Base-by-base conservation (phyloP, 2,797 vertebrate species). In the Otolemur crassicaudatus region DNA sequence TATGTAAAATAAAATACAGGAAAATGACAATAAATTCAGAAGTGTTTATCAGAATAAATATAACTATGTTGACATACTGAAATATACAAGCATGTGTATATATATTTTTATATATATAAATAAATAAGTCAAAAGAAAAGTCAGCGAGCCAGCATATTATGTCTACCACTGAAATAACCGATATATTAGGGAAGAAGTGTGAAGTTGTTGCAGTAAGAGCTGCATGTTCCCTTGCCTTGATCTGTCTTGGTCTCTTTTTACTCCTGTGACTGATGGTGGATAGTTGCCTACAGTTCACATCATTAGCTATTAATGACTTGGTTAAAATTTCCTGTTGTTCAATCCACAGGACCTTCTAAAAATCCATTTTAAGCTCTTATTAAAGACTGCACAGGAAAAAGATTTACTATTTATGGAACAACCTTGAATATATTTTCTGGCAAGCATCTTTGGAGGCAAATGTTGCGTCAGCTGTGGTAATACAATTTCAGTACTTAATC, bases 341-440 rank as follows among this genome's bases (percentile, higher is more conserved):
- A 11, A 19, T 7, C 25, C 79, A 91, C 82, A 69, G 53, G 40
- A 85, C 76, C 96, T 87, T 96, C 96, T 94, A 97, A 97, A 97
- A 97, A 96, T 79, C 87, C 95, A 97, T 98, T 98, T 97, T 96
- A 92, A 97, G 91, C 46, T 95, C 0, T 4, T 95, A 67, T 97
- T 98, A 97, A 95, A 93, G 97, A 87, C 81, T 76, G 60, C 72
- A 76, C 96, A 98, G 97, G 98, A 98, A 98, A 91, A 98, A 92
- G 63, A 95, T 97, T 90, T 88, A 73, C 97, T 98, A 98, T 98
- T 99, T 98, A 98, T 98, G 98, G 97, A 96, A 96, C 94, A 98
- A 96, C 97, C 97, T 97, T 98, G 92, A 97, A 70, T 23, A 23
- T 92, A 97, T 97, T 87, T 91, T 97, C 69, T 93, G 95, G 87